These are phyloP conservation scores for Aplysia californica DNA, from an alignment of 1,140 invertebrate genomes.

Conservation along the genomic window DNA sequence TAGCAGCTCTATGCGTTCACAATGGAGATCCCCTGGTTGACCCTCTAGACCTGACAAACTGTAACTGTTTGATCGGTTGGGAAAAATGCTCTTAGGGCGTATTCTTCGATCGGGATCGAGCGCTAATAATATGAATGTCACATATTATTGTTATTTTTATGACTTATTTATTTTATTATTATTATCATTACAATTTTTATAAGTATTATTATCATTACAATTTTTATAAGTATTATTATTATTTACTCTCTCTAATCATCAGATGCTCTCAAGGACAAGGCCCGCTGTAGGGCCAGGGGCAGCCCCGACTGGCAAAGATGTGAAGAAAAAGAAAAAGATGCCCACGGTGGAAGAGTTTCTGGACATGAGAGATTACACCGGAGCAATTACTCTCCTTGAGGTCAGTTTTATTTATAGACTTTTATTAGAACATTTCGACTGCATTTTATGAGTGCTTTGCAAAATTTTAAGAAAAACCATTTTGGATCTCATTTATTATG, in stretches of 20 bases:
- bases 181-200: too few species aligned
- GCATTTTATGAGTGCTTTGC: slow-evolving; percentile 8
- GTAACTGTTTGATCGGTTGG: neutral
- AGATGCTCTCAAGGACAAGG: slow-evolving; percentile 68
- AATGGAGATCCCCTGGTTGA: neutral
- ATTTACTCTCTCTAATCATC: slow-evolving; percentile 1
- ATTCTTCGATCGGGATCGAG: neutral
- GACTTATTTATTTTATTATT: neutral
- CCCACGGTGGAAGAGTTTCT: slow-evolving; percentile 93
- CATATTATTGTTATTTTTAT: neutral
- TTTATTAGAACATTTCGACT: too few species aligned
- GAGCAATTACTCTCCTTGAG: slow-evolving; percentile 92
- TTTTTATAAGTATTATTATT: too few species aligned
- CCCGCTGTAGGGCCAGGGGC: slow-evolving; percentile 64
- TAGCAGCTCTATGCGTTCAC: too few species aligned
- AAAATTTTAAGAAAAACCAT: neutral
- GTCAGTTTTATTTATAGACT: slow-evolving; percentile 68
- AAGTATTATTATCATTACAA: too few species aligned
- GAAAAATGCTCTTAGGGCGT: neutral
- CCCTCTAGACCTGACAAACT: neutral
- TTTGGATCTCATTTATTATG: neutral
- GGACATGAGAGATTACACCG: slow-evolving; percentile 89
- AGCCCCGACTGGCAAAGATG: slow-evolving; percentile 58
- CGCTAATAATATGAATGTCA: neutral
- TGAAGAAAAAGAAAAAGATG: slow-evolving; percentile 69